Evolutionary conservation across 2,888 invertebrate species (phyloP).

Genomic region (Drosophila fungiperda): DNA sequence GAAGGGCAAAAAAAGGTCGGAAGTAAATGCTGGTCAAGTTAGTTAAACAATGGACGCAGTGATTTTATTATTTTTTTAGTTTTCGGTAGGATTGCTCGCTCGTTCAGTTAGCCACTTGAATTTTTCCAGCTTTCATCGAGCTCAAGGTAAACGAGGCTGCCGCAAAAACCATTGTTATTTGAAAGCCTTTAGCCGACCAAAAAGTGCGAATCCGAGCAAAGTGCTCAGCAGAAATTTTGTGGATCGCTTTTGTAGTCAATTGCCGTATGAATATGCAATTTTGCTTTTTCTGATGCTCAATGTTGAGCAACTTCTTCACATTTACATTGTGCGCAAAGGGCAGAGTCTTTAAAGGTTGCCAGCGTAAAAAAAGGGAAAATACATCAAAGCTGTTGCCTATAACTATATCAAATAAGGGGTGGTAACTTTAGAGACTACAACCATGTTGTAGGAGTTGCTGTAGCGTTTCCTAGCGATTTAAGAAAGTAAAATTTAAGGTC

Average conservation of each 20-base stretch:
- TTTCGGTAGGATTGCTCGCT: background rate
- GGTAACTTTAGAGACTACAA: background rate
- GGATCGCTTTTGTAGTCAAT: slow-evolving; percentile 48
- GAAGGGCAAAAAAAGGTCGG: background rate
- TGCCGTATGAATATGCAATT: slow-evolving; percentile 67
- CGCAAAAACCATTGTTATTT: slow-evolving; percentile 36
- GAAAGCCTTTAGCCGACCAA: slow-evolving; percentile 10
- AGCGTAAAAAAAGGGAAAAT: slow-evolving; percentile 1
- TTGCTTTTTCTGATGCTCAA: slow-evolving; percentile 14
- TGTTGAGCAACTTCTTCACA: slow-evolving; percentile 15
- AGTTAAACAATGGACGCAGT: slow-evolving; percentile 11
- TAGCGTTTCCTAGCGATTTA: background rate
- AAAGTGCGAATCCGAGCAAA: slow-evolving; percentile 27
- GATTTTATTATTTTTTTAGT: slow-evolving; percentile 3
- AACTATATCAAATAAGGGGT: slow-evolving; percentile 33
- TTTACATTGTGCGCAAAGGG: slow-evolving; percentile 30
- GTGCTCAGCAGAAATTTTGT: slow-evolving; percentile 27
- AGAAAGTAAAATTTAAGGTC: background rate
- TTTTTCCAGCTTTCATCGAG: slow-evolving; percentile 23
- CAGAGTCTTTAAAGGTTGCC: slow-evolving; percentile 2
- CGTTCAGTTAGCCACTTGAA: slow-evolving; percentile 40
- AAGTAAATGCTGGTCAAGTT: slow-evolving; percentile 11
- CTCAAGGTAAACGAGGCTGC: slow-evolving; percentile 41
- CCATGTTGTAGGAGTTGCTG: background rate
- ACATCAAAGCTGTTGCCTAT: slow-evolving; percentile 30